A percentile compares a stretch with the other conserved stretches of the same genome.
Conservation (phyloP, 2,888 invertebrate genomes). For the Mechanitis messenoides region DNA sequence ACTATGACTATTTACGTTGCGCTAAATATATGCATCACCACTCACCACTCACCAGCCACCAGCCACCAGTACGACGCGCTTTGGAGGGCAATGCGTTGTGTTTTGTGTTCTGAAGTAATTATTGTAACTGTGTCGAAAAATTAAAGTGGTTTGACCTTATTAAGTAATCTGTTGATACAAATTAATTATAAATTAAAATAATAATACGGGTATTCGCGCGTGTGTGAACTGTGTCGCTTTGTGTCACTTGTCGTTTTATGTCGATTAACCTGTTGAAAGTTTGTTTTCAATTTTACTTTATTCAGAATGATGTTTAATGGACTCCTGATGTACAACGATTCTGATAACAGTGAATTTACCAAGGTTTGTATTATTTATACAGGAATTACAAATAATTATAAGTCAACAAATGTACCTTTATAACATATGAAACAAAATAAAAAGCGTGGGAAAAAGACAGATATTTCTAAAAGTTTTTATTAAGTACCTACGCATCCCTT, state of each 20-base stretch:
- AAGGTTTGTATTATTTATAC: slow-evolving; percentile 47
- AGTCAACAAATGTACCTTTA: no score
- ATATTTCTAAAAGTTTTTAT: no score
- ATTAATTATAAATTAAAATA: no score
- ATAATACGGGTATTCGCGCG: no score
- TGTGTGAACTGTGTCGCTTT: not conserved
- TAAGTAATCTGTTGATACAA: no score
- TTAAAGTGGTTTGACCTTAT: no score
- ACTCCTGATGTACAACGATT: slow-evolving; percentile 57
- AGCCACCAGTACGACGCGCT: slow-evolving; percentile 17
- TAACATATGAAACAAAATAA: no score
- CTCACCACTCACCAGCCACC: not conserved
- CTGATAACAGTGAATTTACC: slow-evolving; percentile 61
- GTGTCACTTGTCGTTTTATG: not conserved
- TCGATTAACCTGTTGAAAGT: not conserved
- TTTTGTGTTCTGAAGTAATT: not conserved
- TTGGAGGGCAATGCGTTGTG: not conserved
- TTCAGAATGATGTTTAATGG: slow-evolving; percentile 66
- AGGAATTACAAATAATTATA: no score
- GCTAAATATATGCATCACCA: slow-evolving; percentile 31
- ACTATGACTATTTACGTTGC: slow-evolving; percentile 36
- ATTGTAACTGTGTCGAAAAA: no score
- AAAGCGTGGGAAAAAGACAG: no score
- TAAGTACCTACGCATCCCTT: no score
- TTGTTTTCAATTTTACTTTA: slow-evolving; percentile 18